Evolutionary conservation across 2,797 vertebrate species (phyloP), one percentile per base, ranked within the genome.

Genomic region (Bothrops alternatus): DNA sequence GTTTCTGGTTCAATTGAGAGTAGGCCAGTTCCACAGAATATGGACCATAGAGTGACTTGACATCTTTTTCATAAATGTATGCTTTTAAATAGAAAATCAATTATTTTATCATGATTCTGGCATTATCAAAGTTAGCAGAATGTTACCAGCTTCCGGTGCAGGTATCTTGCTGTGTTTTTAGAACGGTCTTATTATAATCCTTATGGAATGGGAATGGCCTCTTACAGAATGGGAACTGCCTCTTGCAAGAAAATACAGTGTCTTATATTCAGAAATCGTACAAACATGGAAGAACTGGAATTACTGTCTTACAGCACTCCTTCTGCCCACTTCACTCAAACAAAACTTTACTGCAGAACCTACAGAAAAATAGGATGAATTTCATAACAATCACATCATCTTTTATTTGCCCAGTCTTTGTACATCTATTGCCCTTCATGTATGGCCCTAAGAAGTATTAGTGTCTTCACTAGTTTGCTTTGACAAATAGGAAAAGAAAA

Each of bases 381-480:
- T 20, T 61, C 65, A 90, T 90, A 78, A 90, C 12, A 28, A 60
- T 86, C 42, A 60, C 65, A 42, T 16, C 60, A 63, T 91, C 61
- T 56, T 91, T 93, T 91, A 92, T 86, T 91, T 94, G n/a, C 89
- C 26, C 91, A 91, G 2, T 69, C 86, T 6, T 11, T 61, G 63
- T 26, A 65, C 90, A 1, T 65, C 53, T 95, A 92, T 57, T 93
- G 88, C 93, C n/a, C 63, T 94, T 90, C 63, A 92, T 85, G 73
- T 87, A 42, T 6, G 23, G 23, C 32, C 89, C 89, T 94, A 94
- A 82, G 94, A 95, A 94, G 87, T 56, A 11, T 93, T 90, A 94
- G 93, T 87, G 87, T 91, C 88, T 91, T 92, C 95, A 93, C 93
- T 86, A 90, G 93, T 95, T 93, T 96, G 94, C 92, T 92, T 95